phyloP scores from a whole-genome alignment of 2,113 vertebrate genomes.

The Pollimyrus isidori region DNA sequence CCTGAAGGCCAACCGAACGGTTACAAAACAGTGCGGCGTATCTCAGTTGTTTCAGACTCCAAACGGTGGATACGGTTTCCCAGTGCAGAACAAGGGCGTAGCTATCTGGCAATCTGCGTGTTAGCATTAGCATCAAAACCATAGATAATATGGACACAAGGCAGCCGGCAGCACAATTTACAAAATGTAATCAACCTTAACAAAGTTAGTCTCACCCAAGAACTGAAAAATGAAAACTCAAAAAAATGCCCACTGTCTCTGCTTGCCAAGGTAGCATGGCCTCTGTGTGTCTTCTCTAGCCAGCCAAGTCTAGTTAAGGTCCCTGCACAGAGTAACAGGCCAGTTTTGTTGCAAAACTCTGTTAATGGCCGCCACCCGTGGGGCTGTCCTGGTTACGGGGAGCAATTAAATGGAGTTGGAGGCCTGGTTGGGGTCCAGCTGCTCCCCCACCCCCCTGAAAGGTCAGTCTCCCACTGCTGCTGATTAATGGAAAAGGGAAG shows the following conservation, averaged over 20 bases:
- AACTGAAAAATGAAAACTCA: neutral
- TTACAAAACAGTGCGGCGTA: too few relatives aligned
- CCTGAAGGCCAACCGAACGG: neutral
- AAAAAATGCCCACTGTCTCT: neutral
- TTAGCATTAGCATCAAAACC: neutral
- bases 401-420: conserved; percentile 67
- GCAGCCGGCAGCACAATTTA: neutral
- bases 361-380: conserved; percentile 69
- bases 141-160: neutral
- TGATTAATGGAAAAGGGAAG: conserved; percentile 60
- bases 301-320: neutral
- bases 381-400: conserved; percentile 63
- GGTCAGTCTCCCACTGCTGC: conserved; percentile 50
- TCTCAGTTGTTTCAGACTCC: too few relatives aligned
- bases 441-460: conserved; percentile 58
- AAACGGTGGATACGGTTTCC: too few relatives aligned
- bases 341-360: conserved; percentile 42
- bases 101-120: neutral
- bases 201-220: neutral
- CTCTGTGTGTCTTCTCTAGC: neutral
- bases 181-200: neutral
- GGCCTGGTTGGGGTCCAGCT: conserved; percentile 49
- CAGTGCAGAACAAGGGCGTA: neutral
- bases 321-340: neutral
- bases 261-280: neutral